Evolutionary conservation across 1,140 invertebrate genomes (phyloP).

Genomic region (Meloidogyne floridensis): DNA sequence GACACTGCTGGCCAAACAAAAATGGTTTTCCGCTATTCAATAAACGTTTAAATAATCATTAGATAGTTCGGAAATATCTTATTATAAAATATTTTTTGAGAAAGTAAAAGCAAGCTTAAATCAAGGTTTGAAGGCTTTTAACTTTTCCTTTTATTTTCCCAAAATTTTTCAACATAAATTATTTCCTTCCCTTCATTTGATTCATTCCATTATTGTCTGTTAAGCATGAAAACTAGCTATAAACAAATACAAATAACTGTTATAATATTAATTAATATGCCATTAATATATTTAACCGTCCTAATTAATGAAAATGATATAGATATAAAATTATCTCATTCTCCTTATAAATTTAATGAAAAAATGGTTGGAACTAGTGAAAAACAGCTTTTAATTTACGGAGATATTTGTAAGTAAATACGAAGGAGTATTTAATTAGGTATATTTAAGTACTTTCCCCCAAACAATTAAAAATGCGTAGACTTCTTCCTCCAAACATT

Average conservation of each 20-base stretch:
- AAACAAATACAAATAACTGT: not conserved
- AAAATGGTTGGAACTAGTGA: not conserved
- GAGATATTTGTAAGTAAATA: slow-evolving; percentile 22
- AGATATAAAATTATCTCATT: not conserved
- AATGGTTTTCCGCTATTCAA: too few species aligned
- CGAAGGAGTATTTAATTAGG: not conserved
- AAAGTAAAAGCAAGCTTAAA: too few species aligned
- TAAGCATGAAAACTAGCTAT: not conserved
- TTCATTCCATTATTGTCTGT: too few species aligned
- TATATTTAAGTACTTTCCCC: slow-evolving; percentile 33
- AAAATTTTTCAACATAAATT: too few species aligned
- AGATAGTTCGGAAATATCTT: too few species aligned
- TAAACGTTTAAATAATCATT: too few species aligned
- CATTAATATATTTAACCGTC: not conserved
- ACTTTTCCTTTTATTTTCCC: too few species aligned
- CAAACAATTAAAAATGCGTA: slow-evolving; percentile 31
- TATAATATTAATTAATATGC: not conserved
- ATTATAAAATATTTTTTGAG: too few species aligned
- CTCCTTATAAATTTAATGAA: slow-evolving; percentile 30
- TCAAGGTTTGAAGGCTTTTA: too few species aligned
- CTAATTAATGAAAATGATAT: not conserved
- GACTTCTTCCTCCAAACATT: not conserved
- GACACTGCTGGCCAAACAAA: too few species aligned
- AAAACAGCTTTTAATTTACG: slow-evolving; percentile 16
- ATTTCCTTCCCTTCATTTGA: too few species aligned